These are phyloP conservation scores for Anthoscopus minutus DNA, from an alignment of 2,113 vertebrate species.

Conservation along the genomic window DNA sequence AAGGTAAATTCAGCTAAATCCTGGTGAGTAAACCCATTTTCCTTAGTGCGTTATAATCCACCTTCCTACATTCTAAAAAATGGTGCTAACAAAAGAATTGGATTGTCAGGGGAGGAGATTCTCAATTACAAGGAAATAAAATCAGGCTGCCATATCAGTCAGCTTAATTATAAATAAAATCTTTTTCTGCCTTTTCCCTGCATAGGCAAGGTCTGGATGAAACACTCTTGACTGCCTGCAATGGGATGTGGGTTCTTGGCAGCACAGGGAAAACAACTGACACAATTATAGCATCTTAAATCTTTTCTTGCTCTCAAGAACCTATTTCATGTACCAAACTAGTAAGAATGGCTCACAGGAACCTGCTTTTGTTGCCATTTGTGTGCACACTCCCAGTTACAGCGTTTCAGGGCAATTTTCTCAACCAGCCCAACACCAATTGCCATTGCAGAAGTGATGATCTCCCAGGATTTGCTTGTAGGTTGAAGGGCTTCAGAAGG, in stretches of 20 bases:
- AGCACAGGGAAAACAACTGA: background rate
- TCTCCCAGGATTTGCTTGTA: background rate
- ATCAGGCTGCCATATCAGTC: background rate
- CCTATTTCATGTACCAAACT: background rate
- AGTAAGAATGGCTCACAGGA: background rate
- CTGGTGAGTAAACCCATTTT: background rate
- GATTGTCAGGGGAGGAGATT: background rate
- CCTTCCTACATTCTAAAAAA: background rate
- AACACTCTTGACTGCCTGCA: background rate
- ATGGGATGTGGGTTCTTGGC: background rate
- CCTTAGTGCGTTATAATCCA: background rate
- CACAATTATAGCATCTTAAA: background rate
- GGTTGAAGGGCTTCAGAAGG: background rate
- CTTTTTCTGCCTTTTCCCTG: background rate
- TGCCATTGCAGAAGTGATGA: background rate
- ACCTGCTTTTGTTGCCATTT: background rate
- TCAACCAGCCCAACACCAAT: background rate
- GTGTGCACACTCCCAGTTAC: background rate
- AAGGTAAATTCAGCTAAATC: background rate
- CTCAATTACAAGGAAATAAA: background rate
- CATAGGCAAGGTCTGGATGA: background rate
- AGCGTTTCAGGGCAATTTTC: background rate
- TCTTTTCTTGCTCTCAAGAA: background rate
- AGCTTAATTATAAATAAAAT: background rate
- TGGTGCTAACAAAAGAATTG: background rate